phyloP scores from a whole-genome alignment of 2,113 vertebrate genomes.

The Channa maculata region DNA sequence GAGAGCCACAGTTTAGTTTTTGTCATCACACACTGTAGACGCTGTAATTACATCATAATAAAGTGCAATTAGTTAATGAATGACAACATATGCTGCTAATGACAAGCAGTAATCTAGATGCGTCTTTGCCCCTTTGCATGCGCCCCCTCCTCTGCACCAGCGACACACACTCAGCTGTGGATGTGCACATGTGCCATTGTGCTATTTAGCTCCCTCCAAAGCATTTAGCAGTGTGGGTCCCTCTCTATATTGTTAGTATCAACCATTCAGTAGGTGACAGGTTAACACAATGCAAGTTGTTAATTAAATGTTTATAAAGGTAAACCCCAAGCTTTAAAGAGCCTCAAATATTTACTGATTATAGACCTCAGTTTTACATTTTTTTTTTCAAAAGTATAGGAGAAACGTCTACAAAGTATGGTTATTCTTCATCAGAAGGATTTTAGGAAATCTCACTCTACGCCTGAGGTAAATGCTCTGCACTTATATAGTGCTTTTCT shows the following conservation, averaged over 20 bases:
- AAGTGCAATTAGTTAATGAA: constrained; percentile 88
- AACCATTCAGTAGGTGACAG: no score
- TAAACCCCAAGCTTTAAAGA: no score
- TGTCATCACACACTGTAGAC: constrained; percentile 78
- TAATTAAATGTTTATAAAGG: no score
- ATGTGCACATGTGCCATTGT: constrained; percentile 25
- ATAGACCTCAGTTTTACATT: no score
- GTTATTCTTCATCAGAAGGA: no score
- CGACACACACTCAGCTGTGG: not conserved
- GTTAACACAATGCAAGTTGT: no score
- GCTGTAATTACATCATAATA: constrained; percentile 89
- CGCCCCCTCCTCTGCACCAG: constrained; percentile 4
- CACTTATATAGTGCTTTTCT: no score
- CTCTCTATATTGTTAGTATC: not conserved
- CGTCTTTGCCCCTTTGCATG: constrained; percentile 1
- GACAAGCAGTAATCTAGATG: constrained; percentile 68
- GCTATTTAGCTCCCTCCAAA: constrained; percentile 4
- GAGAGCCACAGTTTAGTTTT: constrained; percentile 78
- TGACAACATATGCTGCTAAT: constrained; percentile 79
- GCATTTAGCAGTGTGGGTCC: not conserved
- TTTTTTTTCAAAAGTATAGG: no score
- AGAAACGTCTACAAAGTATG: no score
- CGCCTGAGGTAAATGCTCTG: no score
- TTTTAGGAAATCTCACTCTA: no score
- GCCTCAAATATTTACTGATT: no score